phyloP scores from a whole-genome alignment of 2,888 invertebrate species.

The Punctoribates punctum region DNA sequence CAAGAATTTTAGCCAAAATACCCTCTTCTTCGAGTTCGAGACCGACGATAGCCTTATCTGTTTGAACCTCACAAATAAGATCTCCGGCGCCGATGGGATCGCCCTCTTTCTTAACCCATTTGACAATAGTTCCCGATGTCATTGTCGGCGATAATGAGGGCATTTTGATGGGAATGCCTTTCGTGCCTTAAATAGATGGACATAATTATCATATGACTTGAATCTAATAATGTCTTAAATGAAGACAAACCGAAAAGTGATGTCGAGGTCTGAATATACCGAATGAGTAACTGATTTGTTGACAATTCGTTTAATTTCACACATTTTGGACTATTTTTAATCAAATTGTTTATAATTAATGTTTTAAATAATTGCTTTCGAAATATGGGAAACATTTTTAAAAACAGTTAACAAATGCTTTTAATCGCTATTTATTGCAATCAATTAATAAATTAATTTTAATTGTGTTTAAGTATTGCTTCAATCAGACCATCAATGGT shows the following conservation, averaged over 20 bases:
- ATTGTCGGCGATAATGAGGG: conserved; percentile 69
- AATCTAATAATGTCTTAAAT: neutral
- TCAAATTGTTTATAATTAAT: neutral
- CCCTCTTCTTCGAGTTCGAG: conserved; percentile 63
- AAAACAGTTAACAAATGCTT: neutral
- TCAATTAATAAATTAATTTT: neutral
- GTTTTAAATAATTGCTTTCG: neutral
- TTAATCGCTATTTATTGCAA: neutral
- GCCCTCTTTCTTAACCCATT: conserved; percentile 61
- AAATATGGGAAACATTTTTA: conserved; percentile 6
- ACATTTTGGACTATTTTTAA: neutral
- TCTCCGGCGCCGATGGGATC: conserved; percentile 60
- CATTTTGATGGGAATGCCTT: conserved; percentile 60
- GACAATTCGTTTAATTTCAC: neutral
- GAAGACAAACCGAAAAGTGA: conserved; percentile 20
- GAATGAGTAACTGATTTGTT: neutral
- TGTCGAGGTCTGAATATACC: conserved; percentile 4
- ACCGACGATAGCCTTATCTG: conserved; percentile 63
- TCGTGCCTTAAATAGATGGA: conserved; percentile 27
- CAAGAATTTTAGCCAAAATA: conserved; percentile 62
- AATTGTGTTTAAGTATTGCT: neutral
- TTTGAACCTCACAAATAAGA: conserved; percentile 64
- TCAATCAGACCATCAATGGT: no score
- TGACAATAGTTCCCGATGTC: conserved; percentile 61
- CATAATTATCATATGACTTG: neutral